These are phyloP conservation scores for Otolemur crassicaudatus DNA, from an alignment of 2,797 vertebrate species.

Conservation along the genomic window DNA sequence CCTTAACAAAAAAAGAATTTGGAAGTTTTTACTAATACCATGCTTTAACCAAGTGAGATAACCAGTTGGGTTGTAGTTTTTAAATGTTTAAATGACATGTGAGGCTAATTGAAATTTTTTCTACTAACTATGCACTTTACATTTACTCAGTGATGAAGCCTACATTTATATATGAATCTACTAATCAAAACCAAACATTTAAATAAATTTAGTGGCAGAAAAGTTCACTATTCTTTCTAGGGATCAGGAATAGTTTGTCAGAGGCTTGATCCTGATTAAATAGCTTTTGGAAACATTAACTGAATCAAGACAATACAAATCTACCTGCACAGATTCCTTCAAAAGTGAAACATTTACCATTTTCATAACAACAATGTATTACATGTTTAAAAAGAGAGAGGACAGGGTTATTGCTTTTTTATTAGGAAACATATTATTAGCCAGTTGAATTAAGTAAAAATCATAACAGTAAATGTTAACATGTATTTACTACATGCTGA, in stretches of 20 bases:
- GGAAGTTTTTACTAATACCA: background rate
- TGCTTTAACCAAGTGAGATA: background rate
- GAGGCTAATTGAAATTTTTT: background rate
- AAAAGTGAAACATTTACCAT: background rate
- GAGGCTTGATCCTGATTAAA: background rate
- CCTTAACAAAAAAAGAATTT: background rate
- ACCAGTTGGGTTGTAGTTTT: background rate
- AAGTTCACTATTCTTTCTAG: background rate
- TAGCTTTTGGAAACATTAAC: background rate
- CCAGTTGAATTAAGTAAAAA: background rate
- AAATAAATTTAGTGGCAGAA: background rate
- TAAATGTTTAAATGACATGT: background rate
- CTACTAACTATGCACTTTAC: background rate
- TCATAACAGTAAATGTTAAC: background rate
- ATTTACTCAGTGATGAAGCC: background rate
- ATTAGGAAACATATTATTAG: background rate
- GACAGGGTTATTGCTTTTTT: too few species aligned
- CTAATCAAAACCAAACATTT: background rate
- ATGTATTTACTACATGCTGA: background rate
- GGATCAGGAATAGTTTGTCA: background rate
- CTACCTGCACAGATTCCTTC: background rate
- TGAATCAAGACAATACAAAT: background rate
- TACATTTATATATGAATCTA: background rate
- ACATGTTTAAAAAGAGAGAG: background rate
- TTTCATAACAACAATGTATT: background rate